Evolutionary conservation across 2,888 invertebrate genomes (phyloP).

Genomic region (Pristionchus japonicus): DNA sequence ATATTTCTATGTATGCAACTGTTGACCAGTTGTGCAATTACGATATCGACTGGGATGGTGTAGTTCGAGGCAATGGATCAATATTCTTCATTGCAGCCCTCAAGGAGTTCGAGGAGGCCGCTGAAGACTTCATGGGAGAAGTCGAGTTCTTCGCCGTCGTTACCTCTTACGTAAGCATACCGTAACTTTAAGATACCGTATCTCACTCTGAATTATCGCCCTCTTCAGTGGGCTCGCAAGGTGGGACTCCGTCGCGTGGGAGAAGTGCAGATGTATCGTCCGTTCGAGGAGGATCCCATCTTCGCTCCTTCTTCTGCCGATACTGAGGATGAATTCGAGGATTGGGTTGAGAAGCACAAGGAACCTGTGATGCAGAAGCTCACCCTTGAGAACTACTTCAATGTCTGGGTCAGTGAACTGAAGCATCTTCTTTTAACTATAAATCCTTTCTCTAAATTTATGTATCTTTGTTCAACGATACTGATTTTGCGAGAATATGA

Average conservation of each 20-base stretch:
- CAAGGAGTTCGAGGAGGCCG: conserved; percentile 75
- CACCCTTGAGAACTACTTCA: conserved; percentile 74
- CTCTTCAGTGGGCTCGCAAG: conserved; percentile 73
- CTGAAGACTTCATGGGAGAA: conserved; percentile 76
- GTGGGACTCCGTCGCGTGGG: conserved; percentile 73
- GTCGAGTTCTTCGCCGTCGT: conserved; percentile 75
- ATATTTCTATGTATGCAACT: no score
- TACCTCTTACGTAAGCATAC: conserved; percentile 64
- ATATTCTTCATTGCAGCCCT: conserved; percentile 63
- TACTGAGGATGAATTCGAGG: conserved; percentile 75
- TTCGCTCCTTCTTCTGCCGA: conserved; percentile 71
- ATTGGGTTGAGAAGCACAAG: conserved; percentile 75
- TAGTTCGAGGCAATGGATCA: neutral
- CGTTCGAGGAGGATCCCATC: conserved; percentile 74
- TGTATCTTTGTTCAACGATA: no score
- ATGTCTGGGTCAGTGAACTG: conserved; percentile 73
- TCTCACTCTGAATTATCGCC: neutral
- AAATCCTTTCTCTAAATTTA: no score
- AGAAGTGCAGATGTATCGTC: conserved; percentile 74
- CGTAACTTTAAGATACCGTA: neutral
- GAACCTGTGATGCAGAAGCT: conserved; percentile 75
- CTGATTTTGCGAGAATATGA: neutral
- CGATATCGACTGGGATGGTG: no score
- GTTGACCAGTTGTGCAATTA: no score
- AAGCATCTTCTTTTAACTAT: no score